Evolutionary conservation across 2,113 vertebrate species (phyloP).

Genomic region (Seriola rivoliana): DNA sequence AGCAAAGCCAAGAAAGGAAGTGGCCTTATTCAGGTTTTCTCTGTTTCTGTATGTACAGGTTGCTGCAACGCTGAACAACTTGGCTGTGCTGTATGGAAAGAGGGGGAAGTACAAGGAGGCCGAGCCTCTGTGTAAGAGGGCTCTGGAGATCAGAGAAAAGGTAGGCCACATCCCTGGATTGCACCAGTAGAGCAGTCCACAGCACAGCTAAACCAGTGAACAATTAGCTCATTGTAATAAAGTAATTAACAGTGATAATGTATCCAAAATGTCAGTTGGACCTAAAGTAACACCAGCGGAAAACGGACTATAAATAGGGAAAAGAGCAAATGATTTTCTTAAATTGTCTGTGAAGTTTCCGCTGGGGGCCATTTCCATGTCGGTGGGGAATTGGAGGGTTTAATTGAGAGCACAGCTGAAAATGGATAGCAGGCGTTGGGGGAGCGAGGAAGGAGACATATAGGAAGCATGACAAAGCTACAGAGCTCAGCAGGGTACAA

Average conservation of each 20-base stretch:
- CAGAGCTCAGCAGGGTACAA: constrained; percentile 19
- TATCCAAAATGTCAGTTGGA: constrained; percentile 34
- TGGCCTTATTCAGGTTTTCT: background rate
- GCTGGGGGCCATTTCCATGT: constrained; percentile 25
- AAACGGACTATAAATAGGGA: constrained; percentile 52
- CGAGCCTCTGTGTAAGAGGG: constrained; percentile 96
- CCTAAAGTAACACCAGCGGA: constrained; percentile 2
- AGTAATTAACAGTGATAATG: constrained; percentile 43
- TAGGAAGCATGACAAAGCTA: constrained; percentile 22
- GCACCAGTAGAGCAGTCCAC: constrained; percentile 2
- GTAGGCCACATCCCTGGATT: constrained; percentile 77
- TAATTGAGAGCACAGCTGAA: constrained; percentile 71
- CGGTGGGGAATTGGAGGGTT: constrained; percentile 48
- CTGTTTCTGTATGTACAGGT: constrained; percentile 84
- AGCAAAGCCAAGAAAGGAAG: background rate
- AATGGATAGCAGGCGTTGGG: constrained; percentile 33
- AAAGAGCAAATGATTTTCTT: constrained; percentile 57
- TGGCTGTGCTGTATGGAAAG: constrained; percentile 98
- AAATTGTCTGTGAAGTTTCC: constrained; percentile 52
- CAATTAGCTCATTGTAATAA: constrained; percentile 35
- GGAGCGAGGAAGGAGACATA: background rate
- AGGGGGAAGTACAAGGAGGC: constrained; percentile 98
- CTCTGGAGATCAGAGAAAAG: constrained; percentile 98
- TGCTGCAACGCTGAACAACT: constrained; percentile 96
- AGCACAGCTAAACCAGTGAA: constrained; percentile 13